Percentiles rank a stretch among this genome's conserved stretches.
Conservation (phyloP, 2,797 vertebrate genomes). For the Acipenser oxyrinchus region DNA sequence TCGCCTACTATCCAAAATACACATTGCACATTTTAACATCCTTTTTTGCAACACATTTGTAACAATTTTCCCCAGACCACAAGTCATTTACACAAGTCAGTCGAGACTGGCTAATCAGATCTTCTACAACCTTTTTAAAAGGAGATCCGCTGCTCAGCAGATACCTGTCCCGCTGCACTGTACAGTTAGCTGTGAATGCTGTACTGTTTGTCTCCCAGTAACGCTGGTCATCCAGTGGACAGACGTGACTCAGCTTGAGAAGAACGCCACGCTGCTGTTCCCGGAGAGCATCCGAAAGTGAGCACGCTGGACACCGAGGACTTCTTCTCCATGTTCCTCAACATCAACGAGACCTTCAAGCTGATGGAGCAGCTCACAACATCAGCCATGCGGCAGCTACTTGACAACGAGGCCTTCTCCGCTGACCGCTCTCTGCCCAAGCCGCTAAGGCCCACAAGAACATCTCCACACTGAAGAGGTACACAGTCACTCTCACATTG, state of each 20-base stretch:
- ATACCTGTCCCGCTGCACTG: too few species aligned
- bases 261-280: slow-evolving; percentile 85
- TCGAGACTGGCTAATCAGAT: too few species aligned
- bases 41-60: too few species aligned
- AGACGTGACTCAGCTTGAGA: slow-evolving; percentile 86
- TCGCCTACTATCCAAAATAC: too few species aligned
- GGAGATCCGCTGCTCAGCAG: too few species aligned
- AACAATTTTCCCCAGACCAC: too few species aligned
- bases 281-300: slow-evolving; percentile 87
- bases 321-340: slow-evolving; percentile 96
- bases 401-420: slow-evolving; percentile 84
- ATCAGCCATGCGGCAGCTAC: slow-evolving; percentile 87
- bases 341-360: slow-evolving; percentile 88
- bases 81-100: too few species aligned
- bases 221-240: slow-evolving; percentile 89
- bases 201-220: slow-evolving; percentile 48
- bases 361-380: slow-evolving; percentile 93
- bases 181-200: too few species aligned
- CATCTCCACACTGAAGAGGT: slow-evolving; percentile 88
- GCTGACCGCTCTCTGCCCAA: slow-evolving; percentile 77
- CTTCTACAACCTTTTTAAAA: too few species aligned
- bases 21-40: too few species aligned
- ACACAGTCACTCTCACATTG: neutral
- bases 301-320: slow-evolving; percentile 78
- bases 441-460: slow-evolving; percentile 76